Evolutionary conservation across 2,888 invertebrate species (phyloP).

Genomic region (Dione vanillae): DNA sequence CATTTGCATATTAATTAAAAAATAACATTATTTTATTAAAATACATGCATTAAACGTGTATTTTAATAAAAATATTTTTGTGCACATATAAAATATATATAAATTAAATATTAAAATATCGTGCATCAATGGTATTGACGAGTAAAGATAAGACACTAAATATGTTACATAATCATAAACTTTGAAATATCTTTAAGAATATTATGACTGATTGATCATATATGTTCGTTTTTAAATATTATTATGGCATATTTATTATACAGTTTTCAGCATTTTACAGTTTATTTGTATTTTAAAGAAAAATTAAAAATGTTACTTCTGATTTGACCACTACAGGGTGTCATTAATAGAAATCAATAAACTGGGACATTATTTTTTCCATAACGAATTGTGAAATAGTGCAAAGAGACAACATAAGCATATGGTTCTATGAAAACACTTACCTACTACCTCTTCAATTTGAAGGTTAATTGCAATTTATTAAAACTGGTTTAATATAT

Average conservation of each 20-base stretch:
- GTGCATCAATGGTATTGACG: not conserved
- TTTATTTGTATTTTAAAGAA: constrained; percentile 1
- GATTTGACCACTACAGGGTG: not conserved
- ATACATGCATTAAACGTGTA: no score
- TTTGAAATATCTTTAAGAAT: constrained; percentile 34
- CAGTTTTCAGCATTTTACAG: constrained; percentile 22
- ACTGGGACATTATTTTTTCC: not conserved
- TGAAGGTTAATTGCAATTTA: constrained; percentile 22
- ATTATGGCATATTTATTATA: no score
- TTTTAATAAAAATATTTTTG: no score
- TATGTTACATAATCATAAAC: constrained; percentile 43
- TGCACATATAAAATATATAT: not conserved
- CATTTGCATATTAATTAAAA: not conserved
- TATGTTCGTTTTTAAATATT: not conserved
- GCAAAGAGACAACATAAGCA: not conserved
- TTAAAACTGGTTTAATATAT: constrained; percentile 31
- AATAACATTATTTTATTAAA: no score
- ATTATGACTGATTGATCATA: not conserved
- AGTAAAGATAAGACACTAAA: not conserved
- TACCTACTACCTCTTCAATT: constrained; percentile 8
- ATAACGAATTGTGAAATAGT: not conserved
- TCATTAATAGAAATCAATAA: not conserved
- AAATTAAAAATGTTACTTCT: not conserved
- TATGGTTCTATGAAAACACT: not conserved
- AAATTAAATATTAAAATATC: not conserved